phyloP scores from a whole-genome alignment of 2,113 vertebrate species.

The Catagonus wagneri region DNA sequence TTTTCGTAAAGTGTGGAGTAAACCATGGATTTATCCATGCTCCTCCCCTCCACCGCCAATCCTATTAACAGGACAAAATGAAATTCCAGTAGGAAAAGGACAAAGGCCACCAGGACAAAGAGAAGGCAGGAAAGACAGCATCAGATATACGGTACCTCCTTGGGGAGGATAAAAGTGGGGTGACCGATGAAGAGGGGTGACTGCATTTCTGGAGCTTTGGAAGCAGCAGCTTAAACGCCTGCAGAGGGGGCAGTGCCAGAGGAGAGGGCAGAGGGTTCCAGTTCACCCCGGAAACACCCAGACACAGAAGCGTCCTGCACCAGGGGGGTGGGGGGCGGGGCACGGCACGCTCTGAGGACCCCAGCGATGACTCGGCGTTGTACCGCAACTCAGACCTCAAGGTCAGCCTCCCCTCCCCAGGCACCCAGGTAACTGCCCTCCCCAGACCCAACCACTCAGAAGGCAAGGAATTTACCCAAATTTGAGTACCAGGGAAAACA shows the following conservation, averaged over 20 bases:
- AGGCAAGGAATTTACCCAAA: not conserved
- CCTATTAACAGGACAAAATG: not conserved
- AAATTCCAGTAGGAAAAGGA: not conserved
- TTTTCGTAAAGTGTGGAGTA: not conserved
- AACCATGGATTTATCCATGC: not conserved
- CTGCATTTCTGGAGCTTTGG: not conserved
- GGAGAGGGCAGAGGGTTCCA: fast-evolving
- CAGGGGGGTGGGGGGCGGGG: not conserved
- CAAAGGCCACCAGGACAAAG: not conserved
- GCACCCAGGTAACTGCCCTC: not conserved
- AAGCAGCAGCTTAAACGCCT: not conserved
- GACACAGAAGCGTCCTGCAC: not conserved
- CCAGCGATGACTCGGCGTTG: not conserved
- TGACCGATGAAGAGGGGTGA: not conserved
- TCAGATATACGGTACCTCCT: not conserved
- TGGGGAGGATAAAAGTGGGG: not conserved
- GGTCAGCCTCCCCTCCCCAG: fast-evolving
- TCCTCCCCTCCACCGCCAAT: fast-evolving
- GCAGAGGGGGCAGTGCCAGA: not conserved
- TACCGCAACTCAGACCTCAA: too few relatives aligned
- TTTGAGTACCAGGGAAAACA: not conserved
- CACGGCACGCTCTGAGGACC: not conserved
- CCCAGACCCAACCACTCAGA: not conserved
- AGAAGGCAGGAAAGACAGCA: not conserved
- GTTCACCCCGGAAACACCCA: not conserved